Evolutionary conservation across 2,797 vertebrate species (phyloP), one percentile per base, ranked within the genome.

Genomic region (Spinus olivaceus): DNA sequence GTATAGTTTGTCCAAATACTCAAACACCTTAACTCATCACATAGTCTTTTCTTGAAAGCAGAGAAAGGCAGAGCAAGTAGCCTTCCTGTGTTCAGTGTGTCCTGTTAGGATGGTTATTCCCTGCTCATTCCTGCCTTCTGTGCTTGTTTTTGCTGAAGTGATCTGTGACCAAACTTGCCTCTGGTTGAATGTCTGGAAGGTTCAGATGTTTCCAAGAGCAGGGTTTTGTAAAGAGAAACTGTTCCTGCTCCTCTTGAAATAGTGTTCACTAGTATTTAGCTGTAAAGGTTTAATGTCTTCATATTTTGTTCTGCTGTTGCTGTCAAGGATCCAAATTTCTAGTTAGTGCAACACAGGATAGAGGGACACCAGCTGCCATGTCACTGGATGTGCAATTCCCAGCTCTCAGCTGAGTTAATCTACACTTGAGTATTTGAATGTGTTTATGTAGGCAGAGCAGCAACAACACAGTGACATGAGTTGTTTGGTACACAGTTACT

Each of bases 381-480:
- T 60, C 1, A 6, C 71, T 92, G 78, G 71, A n/a, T 76, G 56
- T 80, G 79, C 73, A 76, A 46, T 72, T 94, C 85, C 42, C 57
- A 47, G 51, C 51, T 78, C 25, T 39, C 80, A 41, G 30, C 5
- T 47, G 42, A 37, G 32, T 57, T 82, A 49, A 77, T 80, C 60
- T 79, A 10, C 44, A 8, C 50, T 73, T 0, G 0, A 16, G 15
- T 21, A 4, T 82, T 47, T 37, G 51, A 53, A 41, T 37, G n/a
- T 79, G 28, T 71, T 82, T 66, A 6, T 66, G 13, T 35, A 46
- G 81, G 44, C 56, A 85, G 47, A 82, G 53, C 37, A 59, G 53
- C 2, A 9, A 22, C 5, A 13, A 10, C 37, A 21, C 35, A 23
- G 30, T 53, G 54, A 17, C 4, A 3, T 0, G 0, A 67, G 24